Evolutionary conservation across 2,888 invertebrate species (phyloP), one percentile per base, ranked within the genome.

Genomic region (Charanyca ferruginea): DNA sequence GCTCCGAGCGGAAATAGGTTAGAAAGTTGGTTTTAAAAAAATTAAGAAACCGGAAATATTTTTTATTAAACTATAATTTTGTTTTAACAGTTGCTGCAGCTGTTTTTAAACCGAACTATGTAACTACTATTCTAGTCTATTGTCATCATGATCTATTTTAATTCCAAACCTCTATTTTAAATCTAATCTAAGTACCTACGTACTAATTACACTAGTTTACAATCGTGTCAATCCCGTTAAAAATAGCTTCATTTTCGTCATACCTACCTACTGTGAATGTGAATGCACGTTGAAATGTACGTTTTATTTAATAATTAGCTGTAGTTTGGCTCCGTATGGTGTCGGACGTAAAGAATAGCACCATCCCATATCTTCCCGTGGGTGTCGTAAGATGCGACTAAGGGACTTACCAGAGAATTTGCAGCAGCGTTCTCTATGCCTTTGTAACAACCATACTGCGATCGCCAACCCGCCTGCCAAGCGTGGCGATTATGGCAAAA

Each of bases 181-280:
- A n/a, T n/a, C n/a, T n/a, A n/a, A n/a, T n/a, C n/a, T n/a, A n/a
- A n/a, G n/a, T n/a, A n/a, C n/a, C n/a, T n/a, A n/a, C n/a, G 7
- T 9, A 2, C 8, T 57, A 72, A 70, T 70, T 57, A 57, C n/a
- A n/a, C 22, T 13, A 1, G 5, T 65, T n/a, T n/a, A 9, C 13
- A 72, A 42, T 72, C 42, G 23, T 73, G 73, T 72, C 73, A 47
- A 65, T 42, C 3, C 8, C 1, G 41, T 9, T 57, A 65, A 57
- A 70, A 70, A 72, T 70, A 70, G 55, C 16, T 9, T 16, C 6
- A 42, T 18, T 45, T 20, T 35, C 65, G 69, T 68, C 60, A 53
- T 41, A 16, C n/a, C n/a, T n/a, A n/a, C n/a, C n/a, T n/a, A n/a
- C 5, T 13, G 6, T 8, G 2, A 32, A 32, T 32, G 2, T 1